phyloP scores from a whole-genome alignment of 2,113 vertebrate genomes.

The Telmatochromis sp. region DNA sequence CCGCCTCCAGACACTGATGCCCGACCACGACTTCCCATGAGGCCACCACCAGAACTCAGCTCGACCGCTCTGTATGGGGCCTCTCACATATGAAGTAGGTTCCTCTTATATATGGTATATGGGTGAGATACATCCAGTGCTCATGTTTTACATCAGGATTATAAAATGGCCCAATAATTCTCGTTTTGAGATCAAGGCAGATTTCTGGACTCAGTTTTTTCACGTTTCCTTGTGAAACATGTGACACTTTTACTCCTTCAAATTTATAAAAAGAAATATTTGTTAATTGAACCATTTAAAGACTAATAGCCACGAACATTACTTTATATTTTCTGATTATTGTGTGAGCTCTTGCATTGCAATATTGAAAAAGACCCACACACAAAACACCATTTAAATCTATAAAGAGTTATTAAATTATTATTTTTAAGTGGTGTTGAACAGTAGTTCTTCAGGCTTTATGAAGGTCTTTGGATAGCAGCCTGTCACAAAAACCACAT shows the following conservation, averaged over 20 bases:
- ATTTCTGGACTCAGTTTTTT: background rate
- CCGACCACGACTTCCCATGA: slow-evolving; percentile 62
- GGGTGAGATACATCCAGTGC: background rate
- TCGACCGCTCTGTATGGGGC: slow-evolving; percentile 71
- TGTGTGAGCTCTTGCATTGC: background rate
- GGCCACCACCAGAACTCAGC: slow-evolving; percentile 64
- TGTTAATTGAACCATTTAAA: background rate
- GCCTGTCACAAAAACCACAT: background rate
- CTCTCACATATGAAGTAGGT: slow-evolving; percentile 67
- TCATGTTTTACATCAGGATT: background rate
- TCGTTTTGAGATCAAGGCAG: background rate
- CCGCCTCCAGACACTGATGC: slow-evolving; percentile 33
- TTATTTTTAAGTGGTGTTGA: background rate
- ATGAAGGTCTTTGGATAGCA: background rate
- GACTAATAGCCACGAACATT: background rate
- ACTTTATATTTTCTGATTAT: background rate
- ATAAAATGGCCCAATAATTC: background rate
- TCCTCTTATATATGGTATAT: too few species aligned
- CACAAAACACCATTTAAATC: rapidly evolving
- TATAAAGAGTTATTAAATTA: background rate
- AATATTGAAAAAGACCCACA: background rate
- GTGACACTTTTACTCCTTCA: background rate
- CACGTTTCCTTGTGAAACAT: background rate
- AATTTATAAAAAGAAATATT: background rate
- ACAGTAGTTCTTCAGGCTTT: background rate